Evolutionary conservation across 2,797 vertebrate species (phyloP).

Genomic region (Echeneis naucrates): DNA sequence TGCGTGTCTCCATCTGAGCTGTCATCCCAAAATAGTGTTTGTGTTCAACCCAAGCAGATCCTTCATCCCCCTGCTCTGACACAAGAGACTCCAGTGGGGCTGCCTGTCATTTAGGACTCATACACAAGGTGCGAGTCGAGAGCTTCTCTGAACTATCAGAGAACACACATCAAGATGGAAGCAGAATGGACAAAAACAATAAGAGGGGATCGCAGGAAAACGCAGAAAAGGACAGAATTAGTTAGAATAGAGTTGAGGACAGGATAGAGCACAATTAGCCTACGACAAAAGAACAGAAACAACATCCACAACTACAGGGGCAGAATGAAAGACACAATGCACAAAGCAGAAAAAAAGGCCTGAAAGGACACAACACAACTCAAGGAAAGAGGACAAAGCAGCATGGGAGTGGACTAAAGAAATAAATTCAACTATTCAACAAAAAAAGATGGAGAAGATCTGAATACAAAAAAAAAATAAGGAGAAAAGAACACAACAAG

Average conservation of each 20-base stretch:
- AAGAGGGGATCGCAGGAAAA: too few relatives aligned
- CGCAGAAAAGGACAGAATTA: slow-evolving; percentile 43
- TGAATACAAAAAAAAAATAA: too few relatives aligned
- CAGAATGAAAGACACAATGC: not conserved
- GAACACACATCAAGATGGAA: slow-evolving; percentile 30
- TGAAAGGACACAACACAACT: not conserved
- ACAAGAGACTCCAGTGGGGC: slow-evolving; percentile 47
- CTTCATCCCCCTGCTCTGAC: slow-evolving; percentile 49
- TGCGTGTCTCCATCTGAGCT: slow-evolving; percentile 29
- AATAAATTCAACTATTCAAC: slow-evolving; percentile 2
- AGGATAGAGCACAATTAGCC: slow-evolving; percentile 16
- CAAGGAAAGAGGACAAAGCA: not conserved
- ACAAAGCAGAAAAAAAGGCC: not conserved
- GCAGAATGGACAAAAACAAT: slow-evolving; percentile 9
- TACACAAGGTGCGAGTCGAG: slow-evolving; percentile 70
- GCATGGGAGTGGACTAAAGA: not conserved
- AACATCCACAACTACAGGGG: slow-evolving; percentile 4
- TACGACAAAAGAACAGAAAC: not conserved
- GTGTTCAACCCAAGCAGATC: slow-evolving; percentile 46
- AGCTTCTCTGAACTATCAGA: slow-evolving; percentile 74
- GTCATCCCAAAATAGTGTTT: slow-evolving; percentile 43
- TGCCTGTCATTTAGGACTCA: slow-evolving; percentile 68
- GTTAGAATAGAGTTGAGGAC: too few relatives aligned
- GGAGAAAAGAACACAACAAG: not conserved
- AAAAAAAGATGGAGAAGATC: not conserved